These are phyloP conservation scores for Gambusia holbrooki DNA, from an alignment of 2,113 vertebrate species.

Conservation along the genomic window DNA sequence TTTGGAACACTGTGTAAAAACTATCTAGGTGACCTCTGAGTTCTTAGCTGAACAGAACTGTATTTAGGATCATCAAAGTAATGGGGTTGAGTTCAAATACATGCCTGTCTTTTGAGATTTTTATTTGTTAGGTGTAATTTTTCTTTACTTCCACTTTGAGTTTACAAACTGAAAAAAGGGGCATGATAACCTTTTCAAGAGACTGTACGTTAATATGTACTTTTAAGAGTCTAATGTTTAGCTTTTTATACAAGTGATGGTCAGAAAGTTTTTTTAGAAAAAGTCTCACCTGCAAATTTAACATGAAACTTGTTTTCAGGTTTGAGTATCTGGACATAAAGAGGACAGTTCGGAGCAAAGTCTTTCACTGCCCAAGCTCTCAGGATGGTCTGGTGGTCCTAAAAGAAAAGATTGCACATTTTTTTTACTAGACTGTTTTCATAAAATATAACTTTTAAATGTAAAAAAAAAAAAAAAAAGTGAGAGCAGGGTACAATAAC, in stretches of 20 bases:
- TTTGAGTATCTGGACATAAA: slow-evolving; percentile 96
- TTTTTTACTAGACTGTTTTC: background rate
- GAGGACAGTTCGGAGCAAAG: slow-evolving; percentile 95
- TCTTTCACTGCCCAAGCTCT: slow-evolving; percentile 98
- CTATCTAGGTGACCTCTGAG: too few relatives aligned
- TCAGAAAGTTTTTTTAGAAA: background rate
- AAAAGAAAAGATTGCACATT: slow-evolving; percentile 25
- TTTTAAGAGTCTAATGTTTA: too few relatives aligned
- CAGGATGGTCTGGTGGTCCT: slow-evolving; percentile 98
- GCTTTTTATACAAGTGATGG: too few relatives aligned
- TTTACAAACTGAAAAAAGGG: too few relatives aligned
- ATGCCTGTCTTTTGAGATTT: background rate
- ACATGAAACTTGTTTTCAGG: slow-evolving; percentile 99
- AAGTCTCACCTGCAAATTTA: slow-evolving; percentile 93
- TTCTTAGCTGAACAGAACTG: background rate
- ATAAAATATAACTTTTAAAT: background rate
- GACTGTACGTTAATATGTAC: too few relatives aligned
- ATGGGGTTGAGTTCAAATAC: background rate
- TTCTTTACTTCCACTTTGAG: too few relatives aligned
- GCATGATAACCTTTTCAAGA: too few relatives aligned
- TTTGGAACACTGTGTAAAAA: too few relatives aligned
- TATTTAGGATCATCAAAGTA: background rate
- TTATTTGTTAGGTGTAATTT: background rate
- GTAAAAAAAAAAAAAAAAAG: background rate
- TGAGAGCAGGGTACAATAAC: background rate